Evolutionary conservation across 1,140 invertebrate species (phyloP), one percentile per base, ranked within the genome.

Genomic region (Heliothis virescens): DNA sequence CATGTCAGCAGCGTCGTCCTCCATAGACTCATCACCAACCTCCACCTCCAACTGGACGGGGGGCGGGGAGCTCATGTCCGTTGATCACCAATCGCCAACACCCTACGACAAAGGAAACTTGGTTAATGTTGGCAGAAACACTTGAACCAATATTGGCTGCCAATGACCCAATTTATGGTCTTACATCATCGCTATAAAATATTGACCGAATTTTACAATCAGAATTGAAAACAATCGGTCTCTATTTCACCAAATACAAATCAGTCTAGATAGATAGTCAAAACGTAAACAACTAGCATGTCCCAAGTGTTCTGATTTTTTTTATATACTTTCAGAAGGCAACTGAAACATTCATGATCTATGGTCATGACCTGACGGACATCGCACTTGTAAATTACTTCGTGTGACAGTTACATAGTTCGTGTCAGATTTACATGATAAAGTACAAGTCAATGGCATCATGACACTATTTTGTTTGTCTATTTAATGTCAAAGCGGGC

Each of bases 1-100:
- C 88, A 92, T 92, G 41, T 91, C 90, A 2, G 86, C 69, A 13
- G 87, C 57, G 78, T 92, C 92, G 18, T 91, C 91, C 63, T 94
- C 91, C 91, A 92, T 91, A 12, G 92, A 88, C 75, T 92, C 92
- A 63, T 93, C 91, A 2, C 83, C 89, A 5, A 93, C 91, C 71
- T 92, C 91, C 78, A 93, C 89, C 82, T 94, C 92, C 74, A 91
- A 74, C 84, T 93, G 88, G 78, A 91, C 89, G 16, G 90, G 90
- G 63, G 92, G 91, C 65, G 91, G 91, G 57, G 91, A 89, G 82
- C 91, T 93, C 92, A 94, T 94, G 62, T 86, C 85, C 34, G 41
- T 26, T 76, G 65, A 71, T 83, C 85, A 81, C 80, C 82, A 59
- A 63, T 62, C 74, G 57, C 69, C 79, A 78, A 79, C 59, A 55